These are phyloP conservation scores for Anastrepha obliqua DNA, from an alignment of 1,140 invertebrate genomes.

Conservation along the genomic window DNA sequence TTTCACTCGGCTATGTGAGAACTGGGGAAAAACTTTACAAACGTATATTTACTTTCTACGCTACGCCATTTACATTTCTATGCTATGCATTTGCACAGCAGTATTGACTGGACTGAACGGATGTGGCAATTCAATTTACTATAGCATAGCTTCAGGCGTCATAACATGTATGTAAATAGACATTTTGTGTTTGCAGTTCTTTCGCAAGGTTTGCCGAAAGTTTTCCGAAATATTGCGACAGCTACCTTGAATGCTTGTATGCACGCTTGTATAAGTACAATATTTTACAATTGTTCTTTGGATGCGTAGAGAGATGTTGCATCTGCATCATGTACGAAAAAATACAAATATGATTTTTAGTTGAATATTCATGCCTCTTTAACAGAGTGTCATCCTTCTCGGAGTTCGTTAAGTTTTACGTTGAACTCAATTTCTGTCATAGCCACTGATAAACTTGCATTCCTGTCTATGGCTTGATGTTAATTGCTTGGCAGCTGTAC, in stretches of 20 bases:
- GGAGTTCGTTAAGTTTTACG: neutral
- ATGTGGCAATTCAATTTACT: neutral
- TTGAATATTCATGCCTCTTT: slow-evolving; percentile 10
- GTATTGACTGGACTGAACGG: neutral
- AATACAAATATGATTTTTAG: neutral
- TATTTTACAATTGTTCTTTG: too few relatives aligned
- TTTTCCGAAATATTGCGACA: neutral
- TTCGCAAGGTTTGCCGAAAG: neutral
- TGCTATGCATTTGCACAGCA: neutral
- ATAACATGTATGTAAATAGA: neutral
- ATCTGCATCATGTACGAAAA: too few relatives aligned
- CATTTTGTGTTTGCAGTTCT: neutral
- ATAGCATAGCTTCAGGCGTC: slow-evolving; percentile 19
- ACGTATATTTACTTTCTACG: neutral
- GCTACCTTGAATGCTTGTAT: neutral
- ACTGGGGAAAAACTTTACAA: neutral
- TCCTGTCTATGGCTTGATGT: neutral
- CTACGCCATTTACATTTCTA: neutral
- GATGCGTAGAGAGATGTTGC: too few relatives aligned
- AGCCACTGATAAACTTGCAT: too few relatives aligned
- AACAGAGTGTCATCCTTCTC: neutral
- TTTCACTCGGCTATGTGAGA: neutral
- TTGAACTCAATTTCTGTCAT: neutral
- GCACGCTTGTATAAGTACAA: neutral
- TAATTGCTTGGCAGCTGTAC: neutral